Evolutionary conservation across 2,113 vertebrate genomes (phyloP), one percentile per base, ranked within the genome.

Genomic region (Coregonus clupeaformis): DNA sequence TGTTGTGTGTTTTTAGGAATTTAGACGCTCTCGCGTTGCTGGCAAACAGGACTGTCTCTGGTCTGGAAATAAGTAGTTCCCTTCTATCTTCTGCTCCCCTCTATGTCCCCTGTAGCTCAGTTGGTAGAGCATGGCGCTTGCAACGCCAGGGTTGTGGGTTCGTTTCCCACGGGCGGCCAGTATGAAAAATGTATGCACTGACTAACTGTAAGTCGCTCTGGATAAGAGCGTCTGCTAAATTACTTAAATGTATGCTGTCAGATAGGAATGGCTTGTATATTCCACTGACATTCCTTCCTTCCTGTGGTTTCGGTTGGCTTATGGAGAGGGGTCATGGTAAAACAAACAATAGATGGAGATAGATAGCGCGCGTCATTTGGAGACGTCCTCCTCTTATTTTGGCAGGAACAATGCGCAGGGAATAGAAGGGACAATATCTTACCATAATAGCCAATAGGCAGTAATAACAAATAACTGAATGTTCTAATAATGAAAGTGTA

Each of bases 51-150:
- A 64, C 64, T n/a, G 57, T 42, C 73, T 76, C 47, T 76, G 1
- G 71, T 83, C 88, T 88, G 89, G 87, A 90, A 80, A 83, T 47
- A 20, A 64, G 85, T 78, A 63, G 14, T 63, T 80, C 75, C 87
- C 78, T 78, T 82, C 87, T 85, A 68, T n/a, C 73, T 89, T 79
- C 78, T 60, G 30, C 69, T 77, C 76, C 59, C 64, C 73, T 81
- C 64, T 82, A 72, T 27, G 70, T 84, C n/a, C n/a, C n/a, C n/a
- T n/a, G n/a, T n/a, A n/a, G n/a, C n/a, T n/a, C n/a, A n/a, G n/a
- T n/a, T n/a, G n/a, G n/a, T n/a, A n/a, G n/a, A n/a, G n/a, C n/a
- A n/a, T n/a, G n/a, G n/a, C n/a, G n/a, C n/a, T n/a, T n/a, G n/a
- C n/a, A n/a, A n/a, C n/a, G n/a, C n/a, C n/a, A n/a, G n/a, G n/a